These are phyloP conservation scores for Metaphire vulgaris DNA, from an alignment of 1,140 invertebrate genomes.

Conservation along the genomic window DNA sequence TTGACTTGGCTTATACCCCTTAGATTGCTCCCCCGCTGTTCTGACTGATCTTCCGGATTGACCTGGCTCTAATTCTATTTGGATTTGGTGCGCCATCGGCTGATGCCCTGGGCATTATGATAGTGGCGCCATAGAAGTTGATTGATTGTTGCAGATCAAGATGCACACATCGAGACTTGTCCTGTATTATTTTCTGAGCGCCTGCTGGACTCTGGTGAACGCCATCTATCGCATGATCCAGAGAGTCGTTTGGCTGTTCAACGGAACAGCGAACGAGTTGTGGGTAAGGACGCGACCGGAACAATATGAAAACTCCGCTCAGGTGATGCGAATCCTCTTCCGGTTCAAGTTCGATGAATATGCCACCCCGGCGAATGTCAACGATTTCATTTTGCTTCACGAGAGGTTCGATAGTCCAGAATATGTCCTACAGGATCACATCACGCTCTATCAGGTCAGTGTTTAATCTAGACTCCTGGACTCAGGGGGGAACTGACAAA, in stretches of 20 bases:
- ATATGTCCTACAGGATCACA: constrained; percentile 21
- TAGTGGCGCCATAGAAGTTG: no score
- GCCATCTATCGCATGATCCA: not conserved
- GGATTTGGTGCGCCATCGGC: no score
- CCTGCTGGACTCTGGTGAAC: not conserved
- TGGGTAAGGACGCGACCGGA: no score
- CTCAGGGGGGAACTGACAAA: no score
- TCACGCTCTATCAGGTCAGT: constrained; percentile 19
- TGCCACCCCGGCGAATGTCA: not conserved
- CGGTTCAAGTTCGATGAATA: constrained; percentile 18
- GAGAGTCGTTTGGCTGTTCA: not conserved
- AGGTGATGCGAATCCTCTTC: not conserved
- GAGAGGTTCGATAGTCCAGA: constrained; percentile 14
- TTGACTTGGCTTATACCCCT: no score
- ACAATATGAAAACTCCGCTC: not conserved
- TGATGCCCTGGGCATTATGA: no score
- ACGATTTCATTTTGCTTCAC: constrained; percentile 17
- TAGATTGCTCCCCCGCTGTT: no score
- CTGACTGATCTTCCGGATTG: no score
- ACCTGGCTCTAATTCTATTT: no score
- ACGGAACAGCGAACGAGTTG: not conserved
- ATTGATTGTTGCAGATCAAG: no score
- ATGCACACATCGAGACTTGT: not conserved
- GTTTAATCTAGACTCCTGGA: no score
- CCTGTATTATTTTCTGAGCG: not conserved